phyloP scores from a whole-genome alignment of 2,888 invertebrate species.

The Leptinotarsa juncta region DNA sequence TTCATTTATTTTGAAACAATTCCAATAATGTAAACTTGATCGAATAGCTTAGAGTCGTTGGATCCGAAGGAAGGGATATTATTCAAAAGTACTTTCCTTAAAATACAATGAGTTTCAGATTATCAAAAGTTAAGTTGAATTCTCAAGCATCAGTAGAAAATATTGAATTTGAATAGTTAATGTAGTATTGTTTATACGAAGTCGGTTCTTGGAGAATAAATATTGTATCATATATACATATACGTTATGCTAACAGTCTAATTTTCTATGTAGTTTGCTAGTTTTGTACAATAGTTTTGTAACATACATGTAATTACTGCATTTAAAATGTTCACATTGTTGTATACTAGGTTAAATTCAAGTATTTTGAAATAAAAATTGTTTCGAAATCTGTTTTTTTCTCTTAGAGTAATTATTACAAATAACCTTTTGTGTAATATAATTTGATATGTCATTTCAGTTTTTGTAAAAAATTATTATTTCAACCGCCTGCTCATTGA shows the following conservation, averaged over 20 bases:
- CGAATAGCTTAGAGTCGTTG: no score
- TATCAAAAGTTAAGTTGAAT: not conserved
- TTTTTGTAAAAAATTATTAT: no score
- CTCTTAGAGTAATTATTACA: no score
- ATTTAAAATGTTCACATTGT: constrained; percentile 60
- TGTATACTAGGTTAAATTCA: constrained; percentile 60
- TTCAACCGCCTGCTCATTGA: no score
- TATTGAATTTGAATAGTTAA: no score
- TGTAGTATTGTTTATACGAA: not conserved
- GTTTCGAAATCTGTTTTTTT: constrained; percentile 47
- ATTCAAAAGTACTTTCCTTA: not conserved
- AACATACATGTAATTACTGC: constrained; percentile 62
- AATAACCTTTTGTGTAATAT: no score
- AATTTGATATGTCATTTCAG: no score
- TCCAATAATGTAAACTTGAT: no score
- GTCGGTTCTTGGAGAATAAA: constrained; percentile 50
- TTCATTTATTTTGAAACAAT: no score
- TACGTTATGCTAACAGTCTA: constrained; percentile 63
- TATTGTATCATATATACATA: constrained; percentile 57
- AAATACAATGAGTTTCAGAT: not conserved
- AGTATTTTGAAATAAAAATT: constrained; percentile 61
- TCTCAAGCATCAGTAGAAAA: not conserved
- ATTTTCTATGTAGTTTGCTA: constrained; percentile 71
- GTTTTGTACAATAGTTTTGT: constrained; percentile 72
- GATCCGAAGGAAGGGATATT: no score